Evolutionary conservation across 2,797 vertebrate species (phyloP).

Genomic region (Danio albolineatus): DNA sequence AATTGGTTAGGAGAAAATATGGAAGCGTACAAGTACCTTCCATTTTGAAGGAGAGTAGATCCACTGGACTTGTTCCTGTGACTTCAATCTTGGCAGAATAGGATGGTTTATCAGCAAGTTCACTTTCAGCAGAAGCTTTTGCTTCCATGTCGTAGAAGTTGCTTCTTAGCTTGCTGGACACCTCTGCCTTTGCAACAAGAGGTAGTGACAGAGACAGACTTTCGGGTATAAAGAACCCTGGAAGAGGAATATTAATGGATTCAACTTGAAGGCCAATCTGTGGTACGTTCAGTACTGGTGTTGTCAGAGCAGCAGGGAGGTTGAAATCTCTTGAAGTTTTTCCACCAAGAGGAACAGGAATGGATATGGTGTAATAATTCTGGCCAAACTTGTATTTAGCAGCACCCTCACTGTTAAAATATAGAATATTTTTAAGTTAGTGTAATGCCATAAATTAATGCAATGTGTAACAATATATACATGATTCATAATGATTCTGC

Average conservation of each 20-base stretch:
- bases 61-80: conserved; percentile 80
- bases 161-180: conserved; percentile 84
- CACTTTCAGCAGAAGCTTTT: conserved; percentile 79
- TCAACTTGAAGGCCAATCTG: conserved; percentile 81
- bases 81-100: conserved; percentile 79
- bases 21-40: conserved; percentile 78
- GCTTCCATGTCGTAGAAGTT: conserved; percentile 91
- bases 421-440: conserved; percentile 35
- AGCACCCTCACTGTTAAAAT: conserved; percentile 80
- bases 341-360: conserved; percentile 90
- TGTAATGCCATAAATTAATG: neutral
- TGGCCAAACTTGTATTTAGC: conserved; percentile 84
- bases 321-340: conserved; percentile 83
- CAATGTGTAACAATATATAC: neutral
- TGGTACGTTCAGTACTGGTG: conserved; percentile 78
- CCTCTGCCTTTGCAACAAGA: conserved; percentile 81
- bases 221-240: conserved; percentile 83
- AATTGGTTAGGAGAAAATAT: neutral
- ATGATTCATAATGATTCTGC: neutral
- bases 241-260: conserved; percentile 80
- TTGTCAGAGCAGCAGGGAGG: conserved; percentile 79
- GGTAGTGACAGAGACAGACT: conserved; percentile 80
- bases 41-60: conserved; percentile 84
- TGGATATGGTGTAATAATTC: conserved; percentile 74
- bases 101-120: conserved; percentile 72